A percentile compares a stretch with the other conserved stretches of the same genome.
Conservation (phyloP, 1,140 invertebrate species). For the Euglossa dilemma region DNA sequence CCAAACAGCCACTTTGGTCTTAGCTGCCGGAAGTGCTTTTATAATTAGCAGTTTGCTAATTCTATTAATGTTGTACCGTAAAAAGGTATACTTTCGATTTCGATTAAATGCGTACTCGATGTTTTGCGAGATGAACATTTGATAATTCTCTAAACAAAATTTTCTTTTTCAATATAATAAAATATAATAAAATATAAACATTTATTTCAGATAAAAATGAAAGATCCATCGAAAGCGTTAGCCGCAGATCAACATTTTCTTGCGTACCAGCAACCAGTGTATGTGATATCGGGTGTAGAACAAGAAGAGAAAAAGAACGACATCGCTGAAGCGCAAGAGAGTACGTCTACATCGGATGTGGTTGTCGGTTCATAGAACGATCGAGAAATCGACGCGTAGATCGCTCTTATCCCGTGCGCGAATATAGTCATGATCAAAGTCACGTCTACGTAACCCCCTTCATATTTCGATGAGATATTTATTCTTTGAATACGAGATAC, state of each 20-base stretch:
- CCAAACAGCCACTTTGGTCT: slow-evolving; percentile 87
- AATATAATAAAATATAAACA: not conserved
- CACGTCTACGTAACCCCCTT: slow-evolving; percentile 31
- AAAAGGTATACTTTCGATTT: slow-evolving; percentile 78
- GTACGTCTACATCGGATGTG: slow-evolving; percentile 43
- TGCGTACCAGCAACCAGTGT: slow-evolving; percentile 78
- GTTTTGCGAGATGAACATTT: not conserved
- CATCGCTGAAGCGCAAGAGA: slow-evolving; percentile 25
- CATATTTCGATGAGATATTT: slow-evolving; percentile 52
- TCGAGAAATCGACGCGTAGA: not conserved
- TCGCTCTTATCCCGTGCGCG: slow-evolving; percentile 25
- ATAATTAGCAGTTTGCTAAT: slow-evolving; percentile 88
- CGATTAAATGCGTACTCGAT: not conserved
- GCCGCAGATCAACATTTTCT: slow-evolving; percentile 77
- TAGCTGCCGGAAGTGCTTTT: slow-evolving; percentile 88
- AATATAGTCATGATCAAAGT: slow-evolving; percentile 43
- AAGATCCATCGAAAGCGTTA: slow-evolving; percentile 68
- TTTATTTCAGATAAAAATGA: slow-evolving; percentile 75
- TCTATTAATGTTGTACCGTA: slow-evolving; percentile 86
- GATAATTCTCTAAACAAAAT: not conserved
- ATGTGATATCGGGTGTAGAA: slow-evolving; percentile 79
- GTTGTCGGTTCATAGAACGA: slow-evolving; percentile 37
- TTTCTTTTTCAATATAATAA: not conserved
- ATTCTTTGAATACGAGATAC: slow-evolving; percentile 51
- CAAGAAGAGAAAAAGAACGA: slow-evolving; percentile 73